Percentiles rank a stretch among this genome's conserved stretches.
phyloP scores from a whole-genome alignment of 2,797 vertebrate genomes.

The Holocentrus rufus region DNA sequence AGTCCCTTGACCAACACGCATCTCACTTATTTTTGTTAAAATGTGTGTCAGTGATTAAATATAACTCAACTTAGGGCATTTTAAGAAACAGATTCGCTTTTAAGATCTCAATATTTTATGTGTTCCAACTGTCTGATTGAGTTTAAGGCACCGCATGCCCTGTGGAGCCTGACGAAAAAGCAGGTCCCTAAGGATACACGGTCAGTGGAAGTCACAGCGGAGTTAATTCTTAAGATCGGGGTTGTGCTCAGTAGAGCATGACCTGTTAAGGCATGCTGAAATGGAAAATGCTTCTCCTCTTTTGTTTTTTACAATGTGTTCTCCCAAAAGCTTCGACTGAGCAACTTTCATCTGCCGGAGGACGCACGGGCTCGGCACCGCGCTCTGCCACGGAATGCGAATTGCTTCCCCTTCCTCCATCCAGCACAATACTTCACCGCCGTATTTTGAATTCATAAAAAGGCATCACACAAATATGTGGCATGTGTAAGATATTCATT shows the following conservation, averaged over 20 bases:
- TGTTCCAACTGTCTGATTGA: constrained; percentile 71
- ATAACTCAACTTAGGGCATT: constrained; percentile 72
- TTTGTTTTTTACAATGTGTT: constrained; percentile 55
- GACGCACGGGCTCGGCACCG: constrained; percentile 44
- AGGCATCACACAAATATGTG: constrained; percentile 44
- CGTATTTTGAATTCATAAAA: constrained; percentile 30
- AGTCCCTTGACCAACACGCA: constrained; percentile 52
- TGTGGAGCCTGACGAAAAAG: constrained; percentile 58
- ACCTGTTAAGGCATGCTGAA: constrained; percentile 73
- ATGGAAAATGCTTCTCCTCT: constrained; percentile 66
- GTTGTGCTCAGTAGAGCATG: constrained; percentile 74
- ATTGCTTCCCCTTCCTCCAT: constrained; percentile 33
- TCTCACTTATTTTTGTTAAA: constrained; percentile 55
- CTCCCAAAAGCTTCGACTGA: constrained; percentile 71
- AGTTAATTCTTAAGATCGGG: constrained; percentile 71
- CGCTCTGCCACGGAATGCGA: constrained; percentile 21
- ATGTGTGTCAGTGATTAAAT: constrained; percentile 78
- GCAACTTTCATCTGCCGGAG: constrained; percentile 64
- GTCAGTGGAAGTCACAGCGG: constrained; percentile 67
- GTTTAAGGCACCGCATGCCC: constrained; percentile 63
- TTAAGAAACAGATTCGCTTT: constrained; percentile 78
- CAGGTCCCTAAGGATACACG: constrained; percentile 66
- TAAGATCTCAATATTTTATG: constrained; percentile 83
- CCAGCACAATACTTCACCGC: constrained; percentile 14
- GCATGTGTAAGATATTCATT: constrained; percentile 37